A percentile compares a stretch with the other conserved stretches of the same genome.
Conservation (phyloP, 1,140 invertebrate species). For the Drosophila equinoxialis region DNA sequence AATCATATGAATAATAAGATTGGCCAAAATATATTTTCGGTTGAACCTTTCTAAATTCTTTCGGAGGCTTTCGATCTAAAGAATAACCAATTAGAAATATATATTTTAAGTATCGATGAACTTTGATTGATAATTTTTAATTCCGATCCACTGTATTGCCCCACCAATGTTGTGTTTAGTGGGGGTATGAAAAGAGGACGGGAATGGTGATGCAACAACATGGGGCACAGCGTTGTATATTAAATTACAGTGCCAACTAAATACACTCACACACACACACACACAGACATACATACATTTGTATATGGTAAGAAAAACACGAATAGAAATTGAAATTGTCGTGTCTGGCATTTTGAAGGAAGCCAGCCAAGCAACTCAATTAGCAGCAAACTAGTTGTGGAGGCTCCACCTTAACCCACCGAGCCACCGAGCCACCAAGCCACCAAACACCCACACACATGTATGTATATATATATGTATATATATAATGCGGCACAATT, state of each 20-base stretch:
- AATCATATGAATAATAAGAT: too few species aligned
- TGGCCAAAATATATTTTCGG: too few species aligned
- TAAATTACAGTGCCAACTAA: background rate
- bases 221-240: constrained; percentile 2
- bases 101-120: too few species aligned
- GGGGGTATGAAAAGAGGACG: background rate
- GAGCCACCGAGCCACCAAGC: background rate
- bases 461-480: background rate
- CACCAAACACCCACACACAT: background rate
- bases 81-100: too few species aligned
- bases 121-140: too few species aligned
- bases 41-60: too few species aligned
- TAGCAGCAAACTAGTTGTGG: constrained; percentile 51
- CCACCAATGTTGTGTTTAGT: too few species aligned
- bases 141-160: background rate
- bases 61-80: too few species aligned
- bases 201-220: constrained; percentile 6
- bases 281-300: constrained; percentile 19
- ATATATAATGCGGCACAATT: background rate
- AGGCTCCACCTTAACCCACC: constrained; percentile 10
- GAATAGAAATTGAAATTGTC: constrained; percentile 12
- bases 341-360: constrained; percentile 11
- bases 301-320: constrained; percentile 29
- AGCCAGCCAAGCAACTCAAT: constrained; percentile 80
- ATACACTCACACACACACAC: too few species aligned